These are phyloP conservation scores for Elmis aenea DNA, from an alignment of 2,888 invertebrate genomes.

Conservation along the genomic window DNA sequence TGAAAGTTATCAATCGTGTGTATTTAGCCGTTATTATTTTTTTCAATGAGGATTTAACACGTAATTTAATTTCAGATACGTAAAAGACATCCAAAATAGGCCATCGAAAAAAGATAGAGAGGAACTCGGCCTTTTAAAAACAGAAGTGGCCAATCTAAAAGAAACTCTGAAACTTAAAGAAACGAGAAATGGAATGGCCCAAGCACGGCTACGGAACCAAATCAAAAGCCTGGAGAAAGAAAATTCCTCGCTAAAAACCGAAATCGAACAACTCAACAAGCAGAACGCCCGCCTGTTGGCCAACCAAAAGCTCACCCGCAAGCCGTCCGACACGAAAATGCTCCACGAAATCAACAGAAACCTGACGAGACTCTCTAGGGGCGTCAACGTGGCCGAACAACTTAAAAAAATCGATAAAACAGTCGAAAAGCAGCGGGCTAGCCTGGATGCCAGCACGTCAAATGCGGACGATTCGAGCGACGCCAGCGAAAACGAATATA, in stretches of 20 bases:
- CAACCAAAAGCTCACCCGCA: constrained; percentile 53
- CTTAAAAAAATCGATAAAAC: constrained; percentile 13
- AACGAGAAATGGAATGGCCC: constrained; percentile 63
- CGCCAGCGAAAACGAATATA: constrained; percentile 9
- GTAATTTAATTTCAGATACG: constrained; percentile 47
- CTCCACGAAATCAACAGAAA: constrained; percentile 71
- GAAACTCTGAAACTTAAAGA: constrained; percentile 70
- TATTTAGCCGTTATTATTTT: too few relatives aligned
- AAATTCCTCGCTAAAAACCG: constrained; percentile 57
- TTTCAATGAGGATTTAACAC: too few relatives aligned
- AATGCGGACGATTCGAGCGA: constrained; percentile 16
- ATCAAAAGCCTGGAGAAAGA: constrained; percentile 69
- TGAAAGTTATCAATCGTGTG: too few relatives aligned
- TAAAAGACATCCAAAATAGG: constrained; percentile 63
- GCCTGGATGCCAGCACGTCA: constrained; percentile 6
- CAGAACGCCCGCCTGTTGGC: constrained; percentile 61
- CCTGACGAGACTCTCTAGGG: constrained; percentile 44
- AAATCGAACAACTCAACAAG: constrained; percentile 63
- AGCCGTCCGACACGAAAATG: constrained; percentile 64
- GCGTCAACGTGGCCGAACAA: too few relatives aligned
- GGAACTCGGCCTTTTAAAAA: constrained; percentile 60
- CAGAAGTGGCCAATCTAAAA: constrained; percentile 60
- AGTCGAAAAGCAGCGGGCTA: too few relatives aligned
- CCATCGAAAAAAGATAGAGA: constrained; percentile 64
- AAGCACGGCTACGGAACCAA: constrained; percentile 69